phyloP scores from a whole-genome alignment of 1,140 invertebrate species.

The Danaus melanippus region DNA sequence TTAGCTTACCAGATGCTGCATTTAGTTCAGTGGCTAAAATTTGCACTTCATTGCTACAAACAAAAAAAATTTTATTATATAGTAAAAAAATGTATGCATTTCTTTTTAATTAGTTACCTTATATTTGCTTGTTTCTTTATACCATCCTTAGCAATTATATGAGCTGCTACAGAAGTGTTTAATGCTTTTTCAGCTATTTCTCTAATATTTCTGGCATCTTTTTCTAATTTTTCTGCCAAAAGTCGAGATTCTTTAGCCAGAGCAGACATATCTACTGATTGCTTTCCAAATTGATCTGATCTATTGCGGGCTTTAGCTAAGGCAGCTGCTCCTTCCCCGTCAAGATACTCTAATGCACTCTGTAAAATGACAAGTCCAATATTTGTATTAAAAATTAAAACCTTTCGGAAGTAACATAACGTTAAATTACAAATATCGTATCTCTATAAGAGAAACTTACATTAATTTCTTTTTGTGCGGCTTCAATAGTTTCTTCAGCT shows the following conservation, averaged over 20 bases:
- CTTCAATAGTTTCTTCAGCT: slow-evolving; percentile 81
- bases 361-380: slow-evolving; percentile 34
- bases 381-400: slow-evolving; percentile 1
- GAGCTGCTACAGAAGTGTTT: slow-evolving; percentile 86
- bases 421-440: too few relatives aligned
- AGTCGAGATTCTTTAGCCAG: slow-evolving; percentile 89
- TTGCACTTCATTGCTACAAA: slow-evolving; percentile 76
- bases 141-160: slow-evolving; percentile 85
- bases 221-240: slow-evolving; percentile 82
- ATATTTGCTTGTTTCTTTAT: slow-evolving; percentile 86
- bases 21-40: slow-evolving; percentile 73
- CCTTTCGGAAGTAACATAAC: background rate
- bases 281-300: slow-evolving; percentile 89
- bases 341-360: slow-evolving; percentile 82
- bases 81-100: background rate
- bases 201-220: slow-evolving; percentile 85
- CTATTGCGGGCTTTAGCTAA: slow-evolving; percentile 85
- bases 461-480: slow-evolving; percentile 80
- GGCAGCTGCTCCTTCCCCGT: slow-evolving; percentile 84
- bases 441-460: slow-evolving; percentile 39
- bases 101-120: slow-evolving; percentile 61
- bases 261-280: slow-evolving; percentile 91
- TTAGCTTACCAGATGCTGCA: slow-evolving; percentile 77
- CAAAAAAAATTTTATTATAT: slow-evolving; percentile 8
- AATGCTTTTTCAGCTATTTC: slow-evolving; percentile 84